These are phyloP conservation scores for Silurus lanzhouensis DNA, from an alignment of 2,797 vertebrate species.

Conservation along the genomic window DNA sequence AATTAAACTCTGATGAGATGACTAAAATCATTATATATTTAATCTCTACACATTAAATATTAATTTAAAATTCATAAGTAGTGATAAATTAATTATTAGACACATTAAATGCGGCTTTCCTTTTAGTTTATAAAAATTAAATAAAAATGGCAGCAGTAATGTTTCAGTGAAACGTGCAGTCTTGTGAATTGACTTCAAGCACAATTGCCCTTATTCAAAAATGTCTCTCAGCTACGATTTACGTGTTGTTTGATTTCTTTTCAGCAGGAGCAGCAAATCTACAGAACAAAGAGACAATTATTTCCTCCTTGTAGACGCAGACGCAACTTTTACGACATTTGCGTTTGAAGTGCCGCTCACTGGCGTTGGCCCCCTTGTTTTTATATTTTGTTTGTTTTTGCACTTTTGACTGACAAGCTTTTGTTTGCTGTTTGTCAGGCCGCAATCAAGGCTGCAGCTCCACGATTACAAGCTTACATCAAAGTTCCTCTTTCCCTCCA, in stretches of 20 bases:
- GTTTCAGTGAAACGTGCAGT: not conserved
- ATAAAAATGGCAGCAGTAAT: not conserved
- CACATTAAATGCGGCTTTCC: not conserved
- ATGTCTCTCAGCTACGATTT: constrained; percentile 31
- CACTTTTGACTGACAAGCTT: constrained; percentile 61
- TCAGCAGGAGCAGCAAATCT: constrained; percentile 50
- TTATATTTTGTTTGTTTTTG: constrained; percentile 57
- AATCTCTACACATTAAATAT: not conserved
- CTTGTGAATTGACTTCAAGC: not conserved
- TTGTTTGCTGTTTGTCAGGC: constrained; percentile 65
- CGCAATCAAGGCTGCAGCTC: constrained; percentile 60
- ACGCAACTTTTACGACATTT: constrained; percentile 55
- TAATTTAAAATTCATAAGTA: not conserved
- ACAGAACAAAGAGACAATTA: constrained; percentile 61
- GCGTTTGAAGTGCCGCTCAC: constrained; percentile 58
- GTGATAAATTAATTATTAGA: not conserved
- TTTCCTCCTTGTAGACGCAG: constrained; percentile 54
- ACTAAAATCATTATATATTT: not conserved
- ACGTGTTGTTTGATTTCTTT: constrained; percentile 48
- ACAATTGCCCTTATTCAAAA: constrained; percentile 42
- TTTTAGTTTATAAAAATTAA: not conserved
- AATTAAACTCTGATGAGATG: not conserved
- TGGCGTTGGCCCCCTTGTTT: constrained; percentile 39
- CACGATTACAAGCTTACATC: constrained; percentile 66
- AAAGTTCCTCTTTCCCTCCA: constrained; percentile 60